These are phyloP conservation scores for Rhegmatorhina hoffmannsi DNA, from an alignment of 2,113 vertebrate species.

Conservation along the genomic window DNA sequence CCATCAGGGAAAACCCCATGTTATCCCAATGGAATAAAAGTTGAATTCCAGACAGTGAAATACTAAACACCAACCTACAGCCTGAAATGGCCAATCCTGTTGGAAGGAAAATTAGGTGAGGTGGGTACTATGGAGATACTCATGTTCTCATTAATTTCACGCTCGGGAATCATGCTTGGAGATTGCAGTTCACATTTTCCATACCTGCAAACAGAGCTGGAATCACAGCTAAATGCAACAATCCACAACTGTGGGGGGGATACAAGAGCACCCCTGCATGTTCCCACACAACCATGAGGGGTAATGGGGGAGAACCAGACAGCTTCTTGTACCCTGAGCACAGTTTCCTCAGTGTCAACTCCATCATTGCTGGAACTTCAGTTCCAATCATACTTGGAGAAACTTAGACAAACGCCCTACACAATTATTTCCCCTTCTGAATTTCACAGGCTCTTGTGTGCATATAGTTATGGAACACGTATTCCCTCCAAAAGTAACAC, in stretches of 20 bases:
- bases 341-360: neutral
- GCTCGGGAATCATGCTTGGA: neutral
- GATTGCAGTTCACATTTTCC: neutral
- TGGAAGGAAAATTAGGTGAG: neutral
- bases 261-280: neutral
- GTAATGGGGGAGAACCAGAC: neutral
- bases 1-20: neutral
- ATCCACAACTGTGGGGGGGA: neutral
- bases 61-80: neutral
- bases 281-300: neutral
- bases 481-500: neutral
- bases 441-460: neutral
- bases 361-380: neutral
- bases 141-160: fast-evolving
- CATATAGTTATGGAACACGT: neutral
- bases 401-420: neutral
- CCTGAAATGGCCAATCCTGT: neutral
- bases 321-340: neutral
- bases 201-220: neutral
- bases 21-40: neutral
- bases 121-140: neutral
- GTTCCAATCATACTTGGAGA: neutral
- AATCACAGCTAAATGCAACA: neutral
- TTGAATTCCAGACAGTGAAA: neutral
- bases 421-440: neutral